Evolutionary conservation across 2,113 vertebrate species (phyloP).

Genomic region (Thunnus thynnus): DNA sequence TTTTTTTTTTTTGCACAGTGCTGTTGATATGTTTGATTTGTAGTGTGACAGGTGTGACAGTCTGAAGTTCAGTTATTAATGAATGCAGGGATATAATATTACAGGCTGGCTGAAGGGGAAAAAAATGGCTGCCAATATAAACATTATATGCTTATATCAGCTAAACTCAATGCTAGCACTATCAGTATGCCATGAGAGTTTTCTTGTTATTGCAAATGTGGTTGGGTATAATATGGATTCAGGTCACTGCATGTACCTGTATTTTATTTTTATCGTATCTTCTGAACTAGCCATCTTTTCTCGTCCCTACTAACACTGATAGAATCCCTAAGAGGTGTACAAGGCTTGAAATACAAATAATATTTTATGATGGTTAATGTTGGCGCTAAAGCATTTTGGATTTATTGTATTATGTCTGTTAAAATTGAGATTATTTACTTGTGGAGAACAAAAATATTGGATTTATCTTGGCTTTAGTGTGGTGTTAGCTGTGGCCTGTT

Average conservation of each 20-base stretch:
- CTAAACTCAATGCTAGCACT: constrained; percentile 1
- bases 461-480: background rate
- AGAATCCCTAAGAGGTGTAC: background rate
- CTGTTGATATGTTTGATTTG: background rate
- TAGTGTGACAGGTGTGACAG: too few species aligned
- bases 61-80: background rate
- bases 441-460: constrained; percentile 10
- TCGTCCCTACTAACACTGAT: background rate
- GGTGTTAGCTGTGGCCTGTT: constrained; percentile 18
- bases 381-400: background rate
- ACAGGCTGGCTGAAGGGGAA: background rate
- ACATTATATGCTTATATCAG: background rate
- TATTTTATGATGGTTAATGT: background rate
- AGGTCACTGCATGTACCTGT: constrained; percentile 4
- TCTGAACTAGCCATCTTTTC: background rate
- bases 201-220: constrained; percentile 10
- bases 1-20: background rate
- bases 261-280: background rate
- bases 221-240: constrained; percentile 4
- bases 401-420: constrained; percentile 14
- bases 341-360: background rate
- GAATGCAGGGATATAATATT: background rate
- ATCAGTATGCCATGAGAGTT: constrained; percentile 8
- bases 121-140: background rate
- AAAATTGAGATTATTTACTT: background rate